Conservation (phyloP, 2,113 vertebrate genomes). For the Podarcis cretensis region DNA sequence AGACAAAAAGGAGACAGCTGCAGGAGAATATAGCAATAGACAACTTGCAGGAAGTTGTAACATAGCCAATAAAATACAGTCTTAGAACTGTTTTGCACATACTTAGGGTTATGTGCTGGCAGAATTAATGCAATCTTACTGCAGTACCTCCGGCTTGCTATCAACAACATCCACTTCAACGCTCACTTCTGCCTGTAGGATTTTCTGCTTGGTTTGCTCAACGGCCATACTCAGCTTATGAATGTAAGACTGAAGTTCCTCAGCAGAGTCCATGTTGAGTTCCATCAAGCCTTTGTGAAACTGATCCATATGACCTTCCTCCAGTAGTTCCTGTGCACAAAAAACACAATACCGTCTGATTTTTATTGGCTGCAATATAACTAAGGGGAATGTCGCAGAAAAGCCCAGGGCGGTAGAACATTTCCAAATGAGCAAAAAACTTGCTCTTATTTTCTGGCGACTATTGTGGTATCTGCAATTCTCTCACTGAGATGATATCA, state of each 20-base stretch:
- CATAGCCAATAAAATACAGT: background rate
- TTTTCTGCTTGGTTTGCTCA: constrained; percentile 88
- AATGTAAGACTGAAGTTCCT: constrained; percentile 97
- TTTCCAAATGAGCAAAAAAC: background rate
- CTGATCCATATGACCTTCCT: constrained; percentile 85
- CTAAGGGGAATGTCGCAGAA: background rate
- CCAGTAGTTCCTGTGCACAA: constrained; percentile 79
- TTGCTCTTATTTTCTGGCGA: background rate
- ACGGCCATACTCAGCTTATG: constrained; percentile 89
- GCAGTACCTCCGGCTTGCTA: constrained; percentile 85
- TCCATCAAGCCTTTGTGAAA: constrained; percentile 93
- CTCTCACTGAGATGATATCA: background rate
- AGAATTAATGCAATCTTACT: background rate
- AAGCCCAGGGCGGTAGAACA: background rate
- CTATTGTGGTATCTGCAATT: background rate
- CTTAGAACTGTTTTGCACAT: background rate
- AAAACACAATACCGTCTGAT: background rate
- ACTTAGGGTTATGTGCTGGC: background rate
- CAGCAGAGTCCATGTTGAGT: constrained; percentile 97
- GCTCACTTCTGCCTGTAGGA: constrained; percentile 84
- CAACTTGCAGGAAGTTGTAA: background rate
- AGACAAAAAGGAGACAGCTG: background rate
- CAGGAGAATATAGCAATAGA: background rate
- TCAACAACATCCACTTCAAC: constrained; percentile 84
- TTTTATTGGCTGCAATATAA: background rate